phyloP scores from a whole-genome alignment of 2,888 invertebrate genomes.

The Pollenia amentaria region DNA sequence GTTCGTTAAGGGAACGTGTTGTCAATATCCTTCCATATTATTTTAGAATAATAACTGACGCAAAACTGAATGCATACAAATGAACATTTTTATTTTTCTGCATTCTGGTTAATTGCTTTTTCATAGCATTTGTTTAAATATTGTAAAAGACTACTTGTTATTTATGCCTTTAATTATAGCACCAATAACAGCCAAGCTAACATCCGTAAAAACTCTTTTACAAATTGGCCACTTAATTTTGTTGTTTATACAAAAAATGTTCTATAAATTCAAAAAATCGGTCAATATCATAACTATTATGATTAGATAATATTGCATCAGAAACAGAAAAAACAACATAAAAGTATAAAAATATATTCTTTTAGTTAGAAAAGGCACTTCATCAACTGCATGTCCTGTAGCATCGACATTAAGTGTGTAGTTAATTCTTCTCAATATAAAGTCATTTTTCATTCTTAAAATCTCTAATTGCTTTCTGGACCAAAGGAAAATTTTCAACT shows the following conservation, averaged over 20 bases:
- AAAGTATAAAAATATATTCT: slow-evolving; percentile 1
- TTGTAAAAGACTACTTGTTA: background rate
- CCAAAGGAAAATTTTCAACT: too few species aligned
- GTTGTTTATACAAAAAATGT: background rate
- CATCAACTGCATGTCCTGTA: background rate
- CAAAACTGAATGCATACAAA: background rate
- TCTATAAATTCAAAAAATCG: background rate
- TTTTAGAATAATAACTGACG: slow-evolving; percentile 4
- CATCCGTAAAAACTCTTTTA: background rate
- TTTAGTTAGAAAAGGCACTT: slow-evolving; percentile 11
- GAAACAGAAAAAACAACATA: background rate
- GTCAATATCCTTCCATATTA: background rate
- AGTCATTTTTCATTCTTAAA: slow-evolving; percentile 2
- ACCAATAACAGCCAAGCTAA: background rate
- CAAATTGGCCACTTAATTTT: too few species aligned
- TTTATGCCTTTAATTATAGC: background rate
- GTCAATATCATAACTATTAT: background rate
- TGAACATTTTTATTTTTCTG: too few species aligned
- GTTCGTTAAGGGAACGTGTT: too few species aligned
- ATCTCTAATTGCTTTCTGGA: background rate
- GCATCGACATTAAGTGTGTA: background rate
- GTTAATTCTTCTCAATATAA: background rate
- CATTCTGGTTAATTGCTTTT: too few species aligned
- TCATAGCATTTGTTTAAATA: too few species aligned
- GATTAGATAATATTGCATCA: background rate